Evolutionary conservation across 2,888 invertebrate genomes (phyloP), one percentile per base, ranked within the genome.

Genomic region (Athrips mouffetella): DNA sequence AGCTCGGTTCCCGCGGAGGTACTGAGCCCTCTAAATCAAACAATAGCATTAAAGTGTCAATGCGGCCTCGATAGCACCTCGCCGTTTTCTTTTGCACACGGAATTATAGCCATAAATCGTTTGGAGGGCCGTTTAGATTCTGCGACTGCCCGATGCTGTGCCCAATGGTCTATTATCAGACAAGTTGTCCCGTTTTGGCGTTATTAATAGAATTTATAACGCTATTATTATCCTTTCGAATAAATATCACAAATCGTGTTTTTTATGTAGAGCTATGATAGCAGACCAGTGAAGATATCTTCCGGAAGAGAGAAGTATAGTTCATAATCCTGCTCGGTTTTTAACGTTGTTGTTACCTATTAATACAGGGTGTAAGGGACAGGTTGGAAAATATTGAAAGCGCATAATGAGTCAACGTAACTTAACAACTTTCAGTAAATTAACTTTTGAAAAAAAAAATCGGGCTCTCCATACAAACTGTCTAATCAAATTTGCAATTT

Each of bases 1-100:
- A 79, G 59, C 68, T 67, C 73, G 66, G 75, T 78, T 83, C 83
- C 74, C 75, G 76, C 73, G 70, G 63, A 59, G 51, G 73, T 88
- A 87, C 87, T 88, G 88, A 87, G 82, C 72, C 70, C 83, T 80
- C 76, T 88, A 88, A 86, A 88, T 87, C 88, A 88, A 87, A 88
- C 87, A 87, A 88, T 86, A 80, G 86, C 84, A 88, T 88, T 88
- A 88, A 83, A 78, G 86, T 88, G 88, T 88, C 88, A 87, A 86
- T 88, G 80, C 70, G 57, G 70, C 68, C 78, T 79, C 80, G 86
- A 84, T 86, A 87, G 79, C 82, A 83, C 84, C 80, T 80, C 74
- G 83, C 70, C 80, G 79, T 84, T 84, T 85, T 85, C 80, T 86
- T 84, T 85, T 80, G 78, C 77, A 77, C 70, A 67, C 70, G 67